Base-by-base conservation (phyloP, 1,140 invertebrate genomes). In the Bombus impatiens region DNA sequence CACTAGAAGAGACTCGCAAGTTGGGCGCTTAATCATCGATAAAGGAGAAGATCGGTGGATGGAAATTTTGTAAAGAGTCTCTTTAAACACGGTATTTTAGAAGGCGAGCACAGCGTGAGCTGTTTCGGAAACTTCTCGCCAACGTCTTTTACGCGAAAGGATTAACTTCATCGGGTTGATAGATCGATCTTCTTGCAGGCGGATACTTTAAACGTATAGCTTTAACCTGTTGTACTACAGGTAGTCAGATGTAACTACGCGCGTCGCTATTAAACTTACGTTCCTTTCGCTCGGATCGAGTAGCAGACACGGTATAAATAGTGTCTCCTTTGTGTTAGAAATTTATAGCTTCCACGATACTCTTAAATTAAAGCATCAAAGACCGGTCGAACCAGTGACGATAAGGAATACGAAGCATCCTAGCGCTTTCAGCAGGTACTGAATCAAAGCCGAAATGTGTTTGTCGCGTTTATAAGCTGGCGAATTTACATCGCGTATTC, bases 271-370 rank as follows among this genome's bases (percentile, higher is more conserved):
- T 76, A 75, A 75, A 47, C 8, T n/a, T 32, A 32, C 44, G 35
- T 32, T 47, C 44, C 22, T 53, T 76, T 75, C 12, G 9, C 9
- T 12, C 9, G 28, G n/a, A 32, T 44, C 72, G 42, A 75, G 32
- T 22, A 47, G 0, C 37, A 74, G n/a, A 32, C 71, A 6, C 40
- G n/a, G 6, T 75, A 47, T 75, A 75, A 82, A 82, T 62, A 82
- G 71, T 15, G 42, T 40, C 28, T 6, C 70, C 40, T 40, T 44
- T 72, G 40, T 72, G 40, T 28, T n/a, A 72, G 70, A 72, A 72
- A 72, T 72, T n/a, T 44, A 72, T 37, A 35, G 32, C 18, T 35
- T 10, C 22, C 35, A 3, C 35, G 67, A 68, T 68, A 35, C 35
- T 68, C 67, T 18, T 68, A 68, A 68, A 68, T 68, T 68, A 68